Base-by-base conservation (phyloP, 2,888 invertebrate genomes). In the Zaprionus lineosus region DNA sequence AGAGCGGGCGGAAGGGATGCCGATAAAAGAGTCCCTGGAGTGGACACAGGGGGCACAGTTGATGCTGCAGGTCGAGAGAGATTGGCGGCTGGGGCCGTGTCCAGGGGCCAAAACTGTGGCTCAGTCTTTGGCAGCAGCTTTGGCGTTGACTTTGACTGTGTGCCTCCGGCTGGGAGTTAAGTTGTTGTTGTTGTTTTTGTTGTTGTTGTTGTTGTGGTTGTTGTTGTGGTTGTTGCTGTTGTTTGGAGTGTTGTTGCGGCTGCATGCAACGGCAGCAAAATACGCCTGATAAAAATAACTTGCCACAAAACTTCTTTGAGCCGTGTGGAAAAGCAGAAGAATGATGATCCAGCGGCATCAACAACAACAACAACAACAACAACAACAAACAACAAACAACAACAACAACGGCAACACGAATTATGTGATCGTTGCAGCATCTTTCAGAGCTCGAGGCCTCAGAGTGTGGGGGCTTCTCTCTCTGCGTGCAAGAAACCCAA, bases 251-350 rank as follows among this genome's bases (percentile, higher is more conserved):
- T n/a, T 37, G 18, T 34, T n/a, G n/a, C n/a, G 16, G 41, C 57
- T 69, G 74, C 79, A 79, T 79, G 78, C 79, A 78, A 82, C 72
- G 58, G 75, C 77, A 68, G 78, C 82, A 82, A 77, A 77, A 68
- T 71, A 81, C 62, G 60, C 64, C 66, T 75, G 82, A 82, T 81
- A 81, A 81, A 81, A 81, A 79, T 82, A 82, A 81, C 79, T 79
- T 73, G 81, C 64, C 75, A 74, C 70, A 79, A 73, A 74, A 47
- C 56, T 59, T 59, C 79, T 74, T 70, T 57, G 63, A 72, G 66
- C 74, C 59, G 58, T 68, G 72, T 65, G 77, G 81, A 81, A 79
- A 75, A 77, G 78, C 74, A 75, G 33, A 79, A 79, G 78, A 79
- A 78, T 81, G 81, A 79, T 79, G 81, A 78, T 75, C 67, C 78